Percentiles rank a stretch among this genome's conserved stretches.
Evolutionary conservation across 2,113 vertebrate species (phyloP).

Genomic region (Sylvia atricapilla): DNA sequence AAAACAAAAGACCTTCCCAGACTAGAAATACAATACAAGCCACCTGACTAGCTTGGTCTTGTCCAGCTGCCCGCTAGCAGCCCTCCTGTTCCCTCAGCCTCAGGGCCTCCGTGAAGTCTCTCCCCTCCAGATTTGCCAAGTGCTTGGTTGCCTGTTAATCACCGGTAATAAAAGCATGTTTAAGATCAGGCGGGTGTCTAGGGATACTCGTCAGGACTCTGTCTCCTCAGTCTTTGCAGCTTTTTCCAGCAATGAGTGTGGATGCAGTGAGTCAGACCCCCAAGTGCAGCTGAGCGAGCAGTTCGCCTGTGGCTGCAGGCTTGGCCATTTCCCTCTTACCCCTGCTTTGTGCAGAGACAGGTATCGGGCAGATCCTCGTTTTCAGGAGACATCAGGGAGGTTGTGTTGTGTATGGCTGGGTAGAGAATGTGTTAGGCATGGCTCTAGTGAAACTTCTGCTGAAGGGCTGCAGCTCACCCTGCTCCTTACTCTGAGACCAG

Average conservation of each 20-base stretch:
- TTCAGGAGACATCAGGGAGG: not conserved
- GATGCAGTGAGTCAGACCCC: not conserved
- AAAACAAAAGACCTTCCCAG: not conserved
- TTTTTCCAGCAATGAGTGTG: not conserved
- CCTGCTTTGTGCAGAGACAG: not conserved
- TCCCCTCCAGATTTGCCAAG: not conserved
- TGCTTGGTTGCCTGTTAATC: not conserved
- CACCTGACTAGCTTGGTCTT: not conserved
- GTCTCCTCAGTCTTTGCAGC: not conserved
- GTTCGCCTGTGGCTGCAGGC: not conserved
- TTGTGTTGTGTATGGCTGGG: not conserved
- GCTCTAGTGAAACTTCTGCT: not conserved
- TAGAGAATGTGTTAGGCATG: not conserved
- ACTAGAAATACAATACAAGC: not conserved
- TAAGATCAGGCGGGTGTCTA: not conserved
- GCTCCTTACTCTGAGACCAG: not conserved
- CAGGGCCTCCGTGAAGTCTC: not conserved
- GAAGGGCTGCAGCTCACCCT: not conserved
- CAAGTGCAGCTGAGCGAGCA: rapidly evolving
- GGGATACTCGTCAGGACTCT: not conserved
- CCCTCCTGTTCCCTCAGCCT: not conserved
- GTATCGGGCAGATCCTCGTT: rapidly evolving
- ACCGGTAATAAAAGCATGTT: not conserved
- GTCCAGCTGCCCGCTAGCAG: not conserved
- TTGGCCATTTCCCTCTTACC: not conserved